Percentiles rank a stretch among this genome's conserved stretches.
These are phyloP conservation scores for Neosilurus mollespiculum DNA, from an alignment of 2,797 vertebrate species.

Conservation along the genomic window DNA sequence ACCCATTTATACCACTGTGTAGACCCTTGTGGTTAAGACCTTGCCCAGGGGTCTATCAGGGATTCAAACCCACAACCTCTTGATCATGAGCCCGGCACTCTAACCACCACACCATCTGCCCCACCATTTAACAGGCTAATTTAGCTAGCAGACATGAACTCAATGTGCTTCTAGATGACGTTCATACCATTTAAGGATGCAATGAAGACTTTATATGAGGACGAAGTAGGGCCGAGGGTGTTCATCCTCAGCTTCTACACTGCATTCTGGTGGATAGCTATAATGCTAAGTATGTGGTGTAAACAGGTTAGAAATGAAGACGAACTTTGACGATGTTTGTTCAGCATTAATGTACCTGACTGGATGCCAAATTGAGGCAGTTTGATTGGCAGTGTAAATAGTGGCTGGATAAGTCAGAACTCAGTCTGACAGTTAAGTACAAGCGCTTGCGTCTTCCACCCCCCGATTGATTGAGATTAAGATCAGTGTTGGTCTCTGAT, in stretches of 20 bases:
- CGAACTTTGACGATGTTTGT: not conserved
- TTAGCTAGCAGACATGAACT: not conserved
- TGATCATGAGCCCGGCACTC: no score
- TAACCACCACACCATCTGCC: no score
- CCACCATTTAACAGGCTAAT: not conserved
- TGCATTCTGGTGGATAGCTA: not conserved
- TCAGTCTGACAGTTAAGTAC: not conserved
- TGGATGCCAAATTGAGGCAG: not conserved
- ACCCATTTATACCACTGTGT: no score
- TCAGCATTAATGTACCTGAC: not conserved
- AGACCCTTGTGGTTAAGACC: no score
- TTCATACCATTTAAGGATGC: not conserved
- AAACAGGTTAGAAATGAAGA: no score
- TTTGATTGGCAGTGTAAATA: not conserved
- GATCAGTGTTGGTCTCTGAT: constrained; percentile 5
- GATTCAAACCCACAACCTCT: no score
- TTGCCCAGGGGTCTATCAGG: no score
- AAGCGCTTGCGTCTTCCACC: not conserved
- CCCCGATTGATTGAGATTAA: not conserved
- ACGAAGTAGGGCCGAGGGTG: not conserved
- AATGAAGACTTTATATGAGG: not conserved
- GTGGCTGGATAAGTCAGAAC: no score
- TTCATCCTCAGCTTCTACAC: not conserved
- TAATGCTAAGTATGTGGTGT: not conserved
- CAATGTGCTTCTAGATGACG: not conserved